Percentiles rank a stretch among this genome's conserved stretches.
These are phyloP conservation scores for Tor tambroides DNA, from an alignment of 2,113 vertebrate species.

Conservation along the genomic window DNA sequence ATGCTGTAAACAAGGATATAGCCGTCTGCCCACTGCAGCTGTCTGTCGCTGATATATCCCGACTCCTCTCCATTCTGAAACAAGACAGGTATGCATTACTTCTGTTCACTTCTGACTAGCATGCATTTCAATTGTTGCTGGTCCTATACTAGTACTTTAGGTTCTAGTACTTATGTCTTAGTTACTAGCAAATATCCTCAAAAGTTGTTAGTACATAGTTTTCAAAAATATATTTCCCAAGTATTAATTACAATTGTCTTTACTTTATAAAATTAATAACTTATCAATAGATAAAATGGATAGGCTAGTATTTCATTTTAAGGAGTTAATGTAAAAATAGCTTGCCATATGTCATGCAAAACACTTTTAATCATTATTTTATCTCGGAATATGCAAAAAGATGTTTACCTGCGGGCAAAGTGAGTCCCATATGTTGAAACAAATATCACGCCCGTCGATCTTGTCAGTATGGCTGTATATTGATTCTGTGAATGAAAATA, in stretches of 20 bases:
- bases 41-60: constrained; percentile 59
- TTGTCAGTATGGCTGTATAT: constrained; percentile 80
- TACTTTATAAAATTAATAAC: neutral
- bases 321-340: neutral
- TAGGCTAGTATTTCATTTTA: neutral
- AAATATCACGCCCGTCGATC: constrained; percentile 79
- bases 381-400: neutral
- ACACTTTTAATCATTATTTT: neutral
- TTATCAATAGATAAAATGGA: neutral
- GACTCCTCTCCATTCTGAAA: constrained; percentile 54
- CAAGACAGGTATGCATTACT: neutral
- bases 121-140: neutral
- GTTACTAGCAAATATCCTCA: neutral
- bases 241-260: neutral
- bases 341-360: neutral
- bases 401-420: constrained; percentile 76
- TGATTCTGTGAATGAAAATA: constrained; percentile 70
- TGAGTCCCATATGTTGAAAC: constrained; percentile 83
- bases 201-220: neutral
- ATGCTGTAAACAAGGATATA: constrained; percentile 74
- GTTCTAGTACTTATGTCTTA: neutral
- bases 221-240: neutral
- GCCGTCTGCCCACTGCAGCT: constrained; percentile 72
- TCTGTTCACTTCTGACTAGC: neutral
- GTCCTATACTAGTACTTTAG: neutral